Evolutionary conservation across 2,113 vertebrate species (phyloP).

Genomic region (Dipodomys merriami): DNA sequence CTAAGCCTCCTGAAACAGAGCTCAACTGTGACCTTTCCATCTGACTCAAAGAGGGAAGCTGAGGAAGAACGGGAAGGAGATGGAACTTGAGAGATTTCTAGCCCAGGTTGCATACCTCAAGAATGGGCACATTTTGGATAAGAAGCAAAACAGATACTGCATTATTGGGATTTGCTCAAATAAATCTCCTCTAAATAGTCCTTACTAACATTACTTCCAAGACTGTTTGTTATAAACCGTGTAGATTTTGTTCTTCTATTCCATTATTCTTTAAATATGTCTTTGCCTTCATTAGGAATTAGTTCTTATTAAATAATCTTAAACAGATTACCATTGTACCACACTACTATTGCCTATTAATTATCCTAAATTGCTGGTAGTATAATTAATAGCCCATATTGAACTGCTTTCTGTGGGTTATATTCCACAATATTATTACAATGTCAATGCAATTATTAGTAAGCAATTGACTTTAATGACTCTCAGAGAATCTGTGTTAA

Average conservation of each 20-base stretch:
- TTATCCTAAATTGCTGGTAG: background rate
- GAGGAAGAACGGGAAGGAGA: background rate
- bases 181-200: background rate
- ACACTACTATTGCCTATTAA: background rate
- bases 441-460: background rate
- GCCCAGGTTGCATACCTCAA: background rate
- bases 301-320: background rate
- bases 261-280: background rate
- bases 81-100: background rate
- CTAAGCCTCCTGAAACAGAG: background rate
- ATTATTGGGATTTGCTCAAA: background rate
- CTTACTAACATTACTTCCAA: constrained; percentile 36
- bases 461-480: background rate
- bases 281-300: background rate
- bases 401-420: background rate
- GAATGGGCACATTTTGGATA: background rate
- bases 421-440: background rate
- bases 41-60: constrained; percentile 31
- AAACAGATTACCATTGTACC: background rate
- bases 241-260: constrained; percentile 18
- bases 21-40: background rate
- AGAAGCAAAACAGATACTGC: background rate
- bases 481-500: background rate
- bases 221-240: background rate
- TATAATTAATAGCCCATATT: background rate